A percentile compares a stretch with the other conserved stretches of the same genome.
phyloP scores from a whole-genome alignment of 2,797 vertebrate species.

The Merluccius polli region DNA sequence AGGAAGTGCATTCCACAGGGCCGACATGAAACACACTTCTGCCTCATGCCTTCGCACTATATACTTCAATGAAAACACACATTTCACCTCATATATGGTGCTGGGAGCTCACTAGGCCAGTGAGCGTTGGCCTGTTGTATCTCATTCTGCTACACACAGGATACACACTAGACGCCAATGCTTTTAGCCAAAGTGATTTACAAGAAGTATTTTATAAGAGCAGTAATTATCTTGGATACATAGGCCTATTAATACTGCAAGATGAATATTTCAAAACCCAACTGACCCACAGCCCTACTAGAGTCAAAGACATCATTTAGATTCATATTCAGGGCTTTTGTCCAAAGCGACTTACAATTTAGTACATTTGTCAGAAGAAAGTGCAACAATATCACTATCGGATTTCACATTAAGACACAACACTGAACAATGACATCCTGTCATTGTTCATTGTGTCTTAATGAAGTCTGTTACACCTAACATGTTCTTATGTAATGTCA shows the following conservation, averaged over 20 bases:
- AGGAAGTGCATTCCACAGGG: constrained; percentile 47
- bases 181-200: neutral
- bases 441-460: no score
- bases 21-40: neutral
- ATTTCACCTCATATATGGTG: neutral
- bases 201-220: neutral
- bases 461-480: neutral
- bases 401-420: no score
- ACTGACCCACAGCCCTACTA: neutral
- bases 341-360: no score
- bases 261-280: neutral
- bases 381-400: no score
- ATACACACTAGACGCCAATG: neutral
- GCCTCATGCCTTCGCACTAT: neutral
- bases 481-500: neutral
- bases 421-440: neutral
- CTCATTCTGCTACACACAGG: neutral
- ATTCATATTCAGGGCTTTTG: no score
- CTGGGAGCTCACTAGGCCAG: neutral
- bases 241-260: neutral
- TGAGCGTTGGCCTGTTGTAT: neutral
- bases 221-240: neutral
- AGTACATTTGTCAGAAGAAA: no score
- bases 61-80: neutral
- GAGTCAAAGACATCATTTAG: no score